Base-by-base conservation (phyloP, 1,140 invertebrate species). In the Potamilus streckersoni region DNA sequence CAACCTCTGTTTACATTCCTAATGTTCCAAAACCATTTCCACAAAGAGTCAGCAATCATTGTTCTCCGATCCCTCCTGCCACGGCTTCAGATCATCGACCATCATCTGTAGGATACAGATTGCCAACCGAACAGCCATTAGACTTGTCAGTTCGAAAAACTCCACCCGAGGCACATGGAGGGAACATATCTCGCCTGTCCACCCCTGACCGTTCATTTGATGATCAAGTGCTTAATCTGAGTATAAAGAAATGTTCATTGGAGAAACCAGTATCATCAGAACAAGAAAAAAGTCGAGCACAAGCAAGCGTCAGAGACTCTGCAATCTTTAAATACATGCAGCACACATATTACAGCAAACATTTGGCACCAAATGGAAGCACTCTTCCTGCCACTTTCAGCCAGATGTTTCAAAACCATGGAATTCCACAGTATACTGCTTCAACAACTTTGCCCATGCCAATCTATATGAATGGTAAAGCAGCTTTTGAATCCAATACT, bases 81-180 rank as follows among this genome's bases (percentile, higher is more conserved):
- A 11, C 56, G 23, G n/a, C 71, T 56, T 11, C 69, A 65, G 16
- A 27, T 59, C 38, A 38, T 20, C 31, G 27, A 19, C 31, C 73
- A 76, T 65, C 62, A 5, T 49, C 38, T 49, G 38, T 49, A 49
- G 38, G 38, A 8, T 49, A 49, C 38, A 49, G 38, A 49, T 49
- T 49, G 5, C 38, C 38, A 49, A 78, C 74, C 23, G 85, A 85
- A 59, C 79, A 96, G 87, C 96, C 96, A 1, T 88, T 98, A 27
- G 96, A 98, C 90, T 91, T 98, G 67, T 96, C 95, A 6, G 94
- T 95, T 4, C 96, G 95, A 79, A 80, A 71, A 76, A 65, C 78
- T 56, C 94, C 82, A 20, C 82, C 83, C 2, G 81, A 79, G n/a
- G 80, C 82, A 27, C 84, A 86, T 76, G 80, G 83, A 27, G 78